Conservation (phyloP, 2,888 invertebrate species). For the Myathropa florea region DNA sequence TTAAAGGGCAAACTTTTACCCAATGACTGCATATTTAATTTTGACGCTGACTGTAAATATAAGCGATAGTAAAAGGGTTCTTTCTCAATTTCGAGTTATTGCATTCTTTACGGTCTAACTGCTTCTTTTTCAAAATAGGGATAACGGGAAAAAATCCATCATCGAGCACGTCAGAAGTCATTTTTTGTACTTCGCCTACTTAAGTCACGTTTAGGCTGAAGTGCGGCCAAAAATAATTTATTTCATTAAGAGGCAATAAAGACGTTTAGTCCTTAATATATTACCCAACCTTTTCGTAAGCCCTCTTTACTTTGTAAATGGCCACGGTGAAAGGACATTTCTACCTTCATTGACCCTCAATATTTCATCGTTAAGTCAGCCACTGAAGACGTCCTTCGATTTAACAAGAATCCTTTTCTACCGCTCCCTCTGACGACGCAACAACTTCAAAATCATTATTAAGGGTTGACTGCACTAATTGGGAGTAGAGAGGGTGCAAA, state of each 20-base stretch:
- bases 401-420: not conserved
- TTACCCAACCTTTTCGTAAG: not conserved
- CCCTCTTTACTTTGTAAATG: not conserved
- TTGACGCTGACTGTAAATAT: no score
- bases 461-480: not conserved
- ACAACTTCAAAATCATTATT: not conserved
- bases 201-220: no score
- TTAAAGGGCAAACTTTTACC: no score
- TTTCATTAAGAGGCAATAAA: not conserved
- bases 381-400: not conserved
- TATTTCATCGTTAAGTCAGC: not conserved
- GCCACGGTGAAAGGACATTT: not conserved
- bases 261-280: no score
- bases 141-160: not conserved
- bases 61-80: no score
- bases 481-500: not conserved
- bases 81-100: no score
- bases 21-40: no score
- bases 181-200: no score
- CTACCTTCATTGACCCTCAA: not conserved
- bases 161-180: not conserved
- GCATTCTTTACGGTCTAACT: no score
- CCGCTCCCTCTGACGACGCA: no score
- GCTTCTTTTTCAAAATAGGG: no score
- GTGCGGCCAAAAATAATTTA: not conserved